Base-by-base conservation (phyloP, 2,113 vertebrate species). In the Osmerus mordax region DNA sequence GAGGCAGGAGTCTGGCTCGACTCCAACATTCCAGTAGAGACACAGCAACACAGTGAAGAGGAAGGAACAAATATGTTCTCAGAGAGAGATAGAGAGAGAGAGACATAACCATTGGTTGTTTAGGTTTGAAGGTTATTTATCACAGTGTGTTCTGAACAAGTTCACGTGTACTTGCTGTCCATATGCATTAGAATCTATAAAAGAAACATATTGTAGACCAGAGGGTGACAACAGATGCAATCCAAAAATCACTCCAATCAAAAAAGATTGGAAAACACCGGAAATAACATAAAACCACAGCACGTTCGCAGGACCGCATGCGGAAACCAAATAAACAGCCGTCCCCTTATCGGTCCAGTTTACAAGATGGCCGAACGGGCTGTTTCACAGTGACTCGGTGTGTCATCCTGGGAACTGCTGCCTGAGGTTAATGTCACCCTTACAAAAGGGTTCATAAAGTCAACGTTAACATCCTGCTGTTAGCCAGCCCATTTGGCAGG, bases 391-490 rank as follows among this genome's bases (percentile, higher is more conserved):
- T 68, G 41, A 67, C 52, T 23, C 23, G 21, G 52, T 16, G 52
- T 19, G 12, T 53, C 11, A 56, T 62, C 25, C 55, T 77, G 14
- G 28, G 75, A 80, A 67, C 73, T n/a, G 1, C 58, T 36, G 78
- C 59, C 32, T 5, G 15, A 16, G 67, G 67, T 74, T 76, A 84
- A 83, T 78, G 81, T 80, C 78, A 73, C 81, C 79, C 80, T 41
- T 53, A 25, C 54, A 81, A 79, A 87, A 85, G 55, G 77, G 79
- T 52, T 67, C 61, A 28, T 16, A 58, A n/a, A 25, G 79, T 80
- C 79, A 84, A 77, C 74, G 79, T 77, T 75, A 81, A 84, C 74
- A 82, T 81, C 81, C 81, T 80, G 81, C 60, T 51, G 32, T 65
- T 29, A 13, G 61, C 14, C 25, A 28, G 25, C 61, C 59, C 25